phyloP scores from a whole-genome alignment of 2,888 invertebrate genomes.

The Volucella zonaria region DNA sequence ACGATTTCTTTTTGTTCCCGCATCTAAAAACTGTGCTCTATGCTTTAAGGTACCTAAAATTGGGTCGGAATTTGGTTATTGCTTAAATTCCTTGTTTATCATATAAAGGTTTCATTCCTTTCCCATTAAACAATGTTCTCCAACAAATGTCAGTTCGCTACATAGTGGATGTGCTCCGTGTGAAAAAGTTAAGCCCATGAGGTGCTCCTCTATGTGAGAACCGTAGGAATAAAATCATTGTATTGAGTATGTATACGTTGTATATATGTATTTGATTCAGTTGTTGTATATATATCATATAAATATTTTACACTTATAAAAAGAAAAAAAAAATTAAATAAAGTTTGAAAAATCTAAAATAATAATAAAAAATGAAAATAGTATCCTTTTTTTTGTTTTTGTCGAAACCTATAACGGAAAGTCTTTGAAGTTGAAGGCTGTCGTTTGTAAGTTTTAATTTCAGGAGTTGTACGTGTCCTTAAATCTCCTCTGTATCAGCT shows the following conservation, averaged over 20 bases:
- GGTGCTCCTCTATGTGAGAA: no score
- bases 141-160: no score
- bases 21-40: no score
- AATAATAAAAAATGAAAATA: constrained; percentile 55
- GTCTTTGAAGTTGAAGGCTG: constrained; percentile 71
- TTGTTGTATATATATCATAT: constrained; percentile 56
- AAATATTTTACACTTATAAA: constrained; percentile 77
- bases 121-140: no score
- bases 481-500: constrained; percentile 88
- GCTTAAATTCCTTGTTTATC: no score
- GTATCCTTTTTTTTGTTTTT: constrained; percentile 49
- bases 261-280: constrained; percentile 72
- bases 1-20: no score
- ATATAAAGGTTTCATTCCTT: no score
- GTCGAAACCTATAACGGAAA: constrained; percentile 65
- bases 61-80: no score
- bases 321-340: constrained; percentile 63
- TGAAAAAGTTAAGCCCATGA: no score
- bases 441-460: constrained; percentile 37
- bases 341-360: constrained; percentile 33
- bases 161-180: no score
- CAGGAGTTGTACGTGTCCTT: constrained; percentile 86
- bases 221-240: no score
- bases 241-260: constrained; percentile 78
- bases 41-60: no score